Conservation (phyloP, 2,113 vertebrate genomes). For the Neopipo cinnamomea region DNA sequence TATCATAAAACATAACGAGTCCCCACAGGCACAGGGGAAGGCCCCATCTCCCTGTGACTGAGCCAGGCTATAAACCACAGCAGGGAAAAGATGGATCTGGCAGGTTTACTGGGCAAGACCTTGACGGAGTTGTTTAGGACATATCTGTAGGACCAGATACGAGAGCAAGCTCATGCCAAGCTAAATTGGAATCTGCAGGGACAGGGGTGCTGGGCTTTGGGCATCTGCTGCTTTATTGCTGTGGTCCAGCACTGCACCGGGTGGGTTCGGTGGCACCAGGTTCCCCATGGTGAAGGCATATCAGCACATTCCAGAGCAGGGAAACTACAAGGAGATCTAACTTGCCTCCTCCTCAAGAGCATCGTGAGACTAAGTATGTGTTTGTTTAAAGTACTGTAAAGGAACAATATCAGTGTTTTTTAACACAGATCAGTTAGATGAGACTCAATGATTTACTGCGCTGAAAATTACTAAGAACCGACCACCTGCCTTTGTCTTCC, state of each 20-base stretch:
- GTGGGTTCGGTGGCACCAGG: background rate
- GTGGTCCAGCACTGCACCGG: accelerated
- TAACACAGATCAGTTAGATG: background rate
- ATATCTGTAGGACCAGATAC: background rate
- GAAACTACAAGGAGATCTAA: background rate
- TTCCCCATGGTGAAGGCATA: background rate
- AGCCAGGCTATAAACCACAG: background rate
- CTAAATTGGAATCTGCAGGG: too few relatives aligned
- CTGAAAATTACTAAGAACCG: background rate
- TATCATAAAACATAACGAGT: background rate
- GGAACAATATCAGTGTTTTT: background rate
- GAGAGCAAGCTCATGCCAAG: background rate
- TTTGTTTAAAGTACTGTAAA: background rate
- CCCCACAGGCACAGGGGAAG: background rate
- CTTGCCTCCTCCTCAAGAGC: background rate
- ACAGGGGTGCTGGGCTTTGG: background rate
- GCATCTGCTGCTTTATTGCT: background rate
- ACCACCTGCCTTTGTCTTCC: background rate
- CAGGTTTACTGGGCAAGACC: background rate
- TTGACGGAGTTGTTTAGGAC: background rate
- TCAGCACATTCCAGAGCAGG: background rate
- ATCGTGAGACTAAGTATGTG: background rate
- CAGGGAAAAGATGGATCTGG: background rate
- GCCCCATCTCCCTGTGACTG: background rate
- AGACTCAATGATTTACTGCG: background rate